Conservation (phyloP, 2,113 vertebrate genomes). For the Myotis yumanensis region DNA sequence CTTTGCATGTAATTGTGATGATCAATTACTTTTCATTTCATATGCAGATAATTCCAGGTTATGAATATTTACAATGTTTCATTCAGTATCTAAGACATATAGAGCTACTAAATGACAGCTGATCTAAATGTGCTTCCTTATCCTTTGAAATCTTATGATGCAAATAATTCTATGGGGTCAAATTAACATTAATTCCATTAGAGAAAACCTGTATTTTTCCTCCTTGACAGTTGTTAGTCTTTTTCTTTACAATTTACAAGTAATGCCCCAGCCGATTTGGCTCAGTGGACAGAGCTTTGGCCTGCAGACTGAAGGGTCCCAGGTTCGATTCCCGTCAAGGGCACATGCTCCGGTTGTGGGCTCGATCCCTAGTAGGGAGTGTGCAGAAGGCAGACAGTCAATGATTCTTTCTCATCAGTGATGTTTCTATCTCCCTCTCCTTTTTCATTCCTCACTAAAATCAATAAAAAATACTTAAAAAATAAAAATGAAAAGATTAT, state of each 20-base stretch:
- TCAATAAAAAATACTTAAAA: too few relatives aligned
- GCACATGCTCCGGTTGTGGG: too few relatives aligned
- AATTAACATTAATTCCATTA: not conserved
- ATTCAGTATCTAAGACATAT: not conserved
- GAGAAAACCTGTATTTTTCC: not conserved
- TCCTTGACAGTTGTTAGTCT: not conserved
- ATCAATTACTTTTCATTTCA: not conserved
- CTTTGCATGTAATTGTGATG: not conserved
- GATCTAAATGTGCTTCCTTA: not conserved
- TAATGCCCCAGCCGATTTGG: too few relatives aligned
- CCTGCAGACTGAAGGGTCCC: too few relatives aligned
- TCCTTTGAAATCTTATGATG: not conserved
- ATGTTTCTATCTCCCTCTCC: too few relatives aligned
- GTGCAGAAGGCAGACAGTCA: too few relatives aligned
- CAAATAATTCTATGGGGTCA: not conserved
- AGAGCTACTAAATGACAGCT: not conserved
- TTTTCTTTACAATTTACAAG: not conserved
- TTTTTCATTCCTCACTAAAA: too few relatives aligned
- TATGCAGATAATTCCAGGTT: not conserved
- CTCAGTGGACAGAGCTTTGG: too few relatives aligned
- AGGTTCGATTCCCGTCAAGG: too few relatives aligned
- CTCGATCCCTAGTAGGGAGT: too few relatives aligned
- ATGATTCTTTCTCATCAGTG: too few relatives aligned
- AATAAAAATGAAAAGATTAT: not conserved
- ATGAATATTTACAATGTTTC: not conserved